These are phyloP conservation scores for Astyanax mexicanus DNA, from an alignment of 2,797 vertebrate species.

Conservation along the genomic window DNA sequence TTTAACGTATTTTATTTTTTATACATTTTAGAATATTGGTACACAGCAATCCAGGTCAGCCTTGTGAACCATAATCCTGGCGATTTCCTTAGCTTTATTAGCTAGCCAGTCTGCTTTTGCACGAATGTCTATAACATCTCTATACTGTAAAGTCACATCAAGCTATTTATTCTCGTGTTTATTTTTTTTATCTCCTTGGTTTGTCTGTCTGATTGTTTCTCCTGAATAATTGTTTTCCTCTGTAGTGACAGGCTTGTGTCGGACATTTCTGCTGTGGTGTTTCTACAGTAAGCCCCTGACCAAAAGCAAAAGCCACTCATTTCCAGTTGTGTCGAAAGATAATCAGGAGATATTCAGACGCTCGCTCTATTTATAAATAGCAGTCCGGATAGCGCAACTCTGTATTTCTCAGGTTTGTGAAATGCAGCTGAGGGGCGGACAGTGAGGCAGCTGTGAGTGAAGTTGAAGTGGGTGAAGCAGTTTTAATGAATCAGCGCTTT, in stretches of 20 bases:
- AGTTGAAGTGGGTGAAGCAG: slow-evolving; percentile 73
- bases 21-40: too few relatives aligned
- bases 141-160: too few relatives aligned
- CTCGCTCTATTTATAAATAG: background rate
- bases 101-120: background rate
- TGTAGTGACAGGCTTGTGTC: background rate
- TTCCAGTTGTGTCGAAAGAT: background rate
- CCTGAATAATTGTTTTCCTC: slow-evolving; percentile 42
- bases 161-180: too few relatives aligned
- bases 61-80: background rate
- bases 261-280: background rate
- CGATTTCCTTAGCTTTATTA: too few relatives aligned
- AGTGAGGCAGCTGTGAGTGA: slow-evolving; percentile 67
- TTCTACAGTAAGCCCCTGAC: too few relatives aligned
- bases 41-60: background rate
- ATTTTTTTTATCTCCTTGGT: background rate
- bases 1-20: background rate
- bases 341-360: background rate
- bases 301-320: background rate
- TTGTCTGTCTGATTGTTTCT: too few relatives aligned
- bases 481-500: slow-evolving; percentile 84
- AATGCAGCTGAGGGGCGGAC: slow-evolving; percentile 23
- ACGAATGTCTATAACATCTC: background rate
- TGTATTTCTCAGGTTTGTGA: background rate
- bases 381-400: too few relatives aligned